Base-by-base conservation (phyloP, 2,797 vertebrate genomes). In the Myotis vivesi region DNA sequence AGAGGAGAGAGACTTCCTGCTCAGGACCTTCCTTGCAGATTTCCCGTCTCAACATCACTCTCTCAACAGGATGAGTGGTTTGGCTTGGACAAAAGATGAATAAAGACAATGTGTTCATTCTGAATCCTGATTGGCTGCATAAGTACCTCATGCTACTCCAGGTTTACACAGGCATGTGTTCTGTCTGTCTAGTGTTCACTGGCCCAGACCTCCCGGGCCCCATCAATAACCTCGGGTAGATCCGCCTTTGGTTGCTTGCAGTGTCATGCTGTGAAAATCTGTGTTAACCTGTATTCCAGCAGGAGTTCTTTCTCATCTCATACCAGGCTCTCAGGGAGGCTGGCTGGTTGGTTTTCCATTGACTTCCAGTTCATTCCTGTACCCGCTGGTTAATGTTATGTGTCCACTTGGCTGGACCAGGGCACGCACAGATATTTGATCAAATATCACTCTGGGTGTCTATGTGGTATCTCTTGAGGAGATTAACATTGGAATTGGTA, bases 201-300 rank as follows among this genome's bases (percentile, higher is more conserved):
- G 30, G 20, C 16, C 20, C 6, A 12, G 23, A 6, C 15, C 16
- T 12, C 30, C 30, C 1, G 8, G 2, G 19, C 6, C n/a, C 9
- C 23, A 53, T 30, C 9, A 3, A 19, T 23, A 41, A 30, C 16
- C 30, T 68, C 1, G 13, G 22, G 17, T 68, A 13, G 16, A 20
- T 38, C 59, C 8, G 30, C 49, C 6, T 75, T 64, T 36, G 28
- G 17, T 30, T 57, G 23, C 12, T 75, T 23, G 10, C 3, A 2
- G 15, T 36, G 75, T 76, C 19, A n/a, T 23, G 33, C 12, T 53
- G 15, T 77, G 53, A 17, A 49, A 30, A 33, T 49, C 36, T 41
- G 15, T 0, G 1, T n/a, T 41, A 17, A 51, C 55, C 28, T 53
- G 30, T 62, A 44, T 2, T 25, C 15, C 16, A 86, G 38, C 22